Evolutionary conservation across 1,140 invertebrate species (phyloP).

Genomic region (Drosophila santomea): DNA sequence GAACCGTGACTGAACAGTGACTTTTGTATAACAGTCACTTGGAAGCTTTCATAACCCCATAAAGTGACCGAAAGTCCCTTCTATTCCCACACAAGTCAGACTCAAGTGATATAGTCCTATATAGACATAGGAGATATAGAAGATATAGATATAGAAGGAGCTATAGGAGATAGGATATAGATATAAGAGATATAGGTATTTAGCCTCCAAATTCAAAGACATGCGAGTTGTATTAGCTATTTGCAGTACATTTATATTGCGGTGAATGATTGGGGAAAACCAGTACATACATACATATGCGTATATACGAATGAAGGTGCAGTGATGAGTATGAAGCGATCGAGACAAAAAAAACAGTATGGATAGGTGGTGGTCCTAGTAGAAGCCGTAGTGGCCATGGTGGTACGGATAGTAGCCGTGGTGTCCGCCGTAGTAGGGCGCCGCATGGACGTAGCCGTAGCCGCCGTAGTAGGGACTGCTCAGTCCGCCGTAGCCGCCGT

Average conservation of each 20-base stretch:
- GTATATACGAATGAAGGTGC: slow-evolving; percentile 19
- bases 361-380: slow-evolving; percentile 35
- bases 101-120: too few species aligned
- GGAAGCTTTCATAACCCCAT: not conserved
- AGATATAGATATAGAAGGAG: too few species aligned
- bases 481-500: slow-evolving; percentile 50
- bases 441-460: slow-evolving; percentile 59
- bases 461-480: slow-evolving; percentile 69
- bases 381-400: slow-evolving; percentile 72
- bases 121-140: too few species aligned
- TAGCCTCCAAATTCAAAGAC: slow-evolving; percentile 2
- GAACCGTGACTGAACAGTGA: not conserved
- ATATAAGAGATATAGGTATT: too few species aligned
- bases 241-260: slow-evolving; percentile 35
- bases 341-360: slow-evolving; percentile 32
- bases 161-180: too few species aligned
- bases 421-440: slow-evolving; percentile 70
- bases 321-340: slow-evolving; percentile 45
- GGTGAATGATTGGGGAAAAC: slow-evolving; percentile 13
- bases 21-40: not conserved
- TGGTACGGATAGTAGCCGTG: slow-evolving; percentile 73
- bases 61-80: not conserved
- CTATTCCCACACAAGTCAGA: too few species aligned
- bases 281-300: slow-evolving; percentile 13
- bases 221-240: slow-evolving; percentile 19